phyloP scores from a whole-genome alignment of 2,888 invertebrate species.

The Hyposoter dolosus region DNA sequence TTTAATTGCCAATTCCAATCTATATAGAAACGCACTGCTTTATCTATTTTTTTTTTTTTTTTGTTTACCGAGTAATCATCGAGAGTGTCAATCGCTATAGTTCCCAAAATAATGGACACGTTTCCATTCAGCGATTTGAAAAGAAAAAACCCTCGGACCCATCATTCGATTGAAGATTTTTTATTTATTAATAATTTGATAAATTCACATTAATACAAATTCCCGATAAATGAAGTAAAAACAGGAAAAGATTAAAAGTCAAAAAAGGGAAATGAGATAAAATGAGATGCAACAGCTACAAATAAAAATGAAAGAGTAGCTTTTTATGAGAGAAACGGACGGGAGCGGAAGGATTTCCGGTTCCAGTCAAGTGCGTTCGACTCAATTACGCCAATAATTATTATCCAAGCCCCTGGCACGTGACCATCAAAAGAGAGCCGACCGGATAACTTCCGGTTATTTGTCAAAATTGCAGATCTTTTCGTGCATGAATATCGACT shows the following conservation, averaged over 20 bases:
- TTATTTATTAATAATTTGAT: not conserved
- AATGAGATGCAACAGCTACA: not conserved
- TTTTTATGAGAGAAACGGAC: constrained; percentile 11
- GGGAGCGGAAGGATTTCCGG: constrained; percentile 30
- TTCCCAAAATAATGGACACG: not conserved
- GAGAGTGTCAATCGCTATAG: not conserved
- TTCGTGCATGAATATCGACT: constrained; percentile 11
- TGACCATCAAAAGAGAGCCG: constrained; percentile 43
- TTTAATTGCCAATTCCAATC: not conserved
- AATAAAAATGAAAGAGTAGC: not conserved
- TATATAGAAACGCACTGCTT: not conserved
- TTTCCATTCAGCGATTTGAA: not conserved
- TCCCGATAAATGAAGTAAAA: not conserved
- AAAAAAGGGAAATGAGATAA: not conserved
- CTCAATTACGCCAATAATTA: constrained; percentile 35
- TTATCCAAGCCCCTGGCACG: constrained; percentile 22
- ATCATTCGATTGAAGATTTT: not conserved
- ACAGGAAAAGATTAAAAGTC: not conserved
- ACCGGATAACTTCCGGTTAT: constrained; percentile 44
- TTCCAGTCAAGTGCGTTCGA: not conserved
- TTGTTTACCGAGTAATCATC: not conserved
- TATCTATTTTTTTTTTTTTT: too few relatives aligned
- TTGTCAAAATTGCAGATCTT: constrained; percentile 37
- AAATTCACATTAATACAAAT: not conserved
- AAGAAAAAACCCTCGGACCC: not conserved